Base-by-base conservation (phyloP, 2,797 vertebrate genomes). In the Streptopelia turtur region DNA sequence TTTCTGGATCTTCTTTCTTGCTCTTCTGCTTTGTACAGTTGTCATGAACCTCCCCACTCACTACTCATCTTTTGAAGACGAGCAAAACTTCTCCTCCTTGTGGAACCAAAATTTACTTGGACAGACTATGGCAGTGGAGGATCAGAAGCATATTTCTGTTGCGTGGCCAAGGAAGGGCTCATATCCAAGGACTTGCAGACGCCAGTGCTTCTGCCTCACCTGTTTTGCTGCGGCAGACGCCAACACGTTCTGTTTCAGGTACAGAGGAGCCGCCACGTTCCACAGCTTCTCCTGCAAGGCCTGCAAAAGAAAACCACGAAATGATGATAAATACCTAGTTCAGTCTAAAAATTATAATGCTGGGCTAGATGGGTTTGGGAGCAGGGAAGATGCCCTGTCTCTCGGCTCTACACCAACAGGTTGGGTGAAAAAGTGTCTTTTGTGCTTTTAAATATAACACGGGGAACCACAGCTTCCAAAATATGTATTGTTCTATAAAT, bases 201-300 rank as follows among this genome's bases (percentile, higher is more conserved):
- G 59, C 66, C n/a, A 56, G 49, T 53, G 45, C 30, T 60, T 45
- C 75, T 17, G 9, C 20, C 95, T 94, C 93, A 99, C 99, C 98
- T 99, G 99, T 52, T 98, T 98, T 22, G 98, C 98, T 13, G 99
- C 99, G 33, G 99, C 97, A 8, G 98, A 98, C 11, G 99, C 99
- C 33, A 98, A 98, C 4, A 98, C 99, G 6, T 99, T 99, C 96
- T 99, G 99, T 87, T 99, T 99, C 91, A 99, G 97, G 96, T 99
- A 99, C 8, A 99, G 98, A 14, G 99, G 99, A 37, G 99, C 99
- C 4, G 99, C 99, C 95, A 99, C 98, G 24, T 98, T 99, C 99
- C 99, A 99, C 83, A 99, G 95, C 97, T 99, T 99, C 96, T 99
- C 99, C 96, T 99, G 99, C 90, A 99, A 97, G 66, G 99, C 99